Base-by-base conservation (phyloP, 2,888 invertebrate genomes). In the Lypha dubia region DNA sequence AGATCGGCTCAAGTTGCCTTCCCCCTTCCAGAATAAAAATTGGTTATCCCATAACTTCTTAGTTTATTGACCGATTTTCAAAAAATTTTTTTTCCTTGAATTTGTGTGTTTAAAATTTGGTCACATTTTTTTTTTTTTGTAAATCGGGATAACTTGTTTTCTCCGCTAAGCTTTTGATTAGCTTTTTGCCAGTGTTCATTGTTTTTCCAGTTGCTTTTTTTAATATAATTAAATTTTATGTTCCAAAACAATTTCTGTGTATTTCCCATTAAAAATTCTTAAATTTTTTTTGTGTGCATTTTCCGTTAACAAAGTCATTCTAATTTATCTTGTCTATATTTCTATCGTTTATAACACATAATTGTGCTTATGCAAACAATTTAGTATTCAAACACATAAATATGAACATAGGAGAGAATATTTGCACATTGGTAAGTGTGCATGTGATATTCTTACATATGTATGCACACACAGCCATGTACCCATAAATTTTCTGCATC, bases 351-450 rank as follows among this genome's bases (percentile, higher is more conserved):
- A 60, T 28, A n/a, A 17, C 24, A 71, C 22, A 38, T 20, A 79
- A 49, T 73, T 79, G 53, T 56, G 9, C 49, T 71, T 35, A 46
- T 73, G 65, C 73, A 46, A 79, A n/a, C 79, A 73, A 65, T 71
- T 79, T 56, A 46, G 35, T 46, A 53, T 79, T 9, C 46, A 56
- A 46, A 53, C 24, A 41, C 22, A 53, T 22, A 44, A 41, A 41
- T 7, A 53, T 15, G 22, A 44, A 5, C 28, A 44, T 44, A 44
- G 15, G 6, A 15, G 38, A 38, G 0, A 38, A 38, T 1, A 15
- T n/a, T 13, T 38, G 8, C 1, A 13, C 15, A 41, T 35, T 35
- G 1, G 35, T 35, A 28, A 8, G 35, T 35, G 35, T 3, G 3
- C 8, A 9, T 35, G 35, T 35, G 35, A 8, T 3, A 13, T 13